Conservation (phyloP, 2,113 vertebrate genomes). For the Reinhardtius hippoglossoides region DNA sequence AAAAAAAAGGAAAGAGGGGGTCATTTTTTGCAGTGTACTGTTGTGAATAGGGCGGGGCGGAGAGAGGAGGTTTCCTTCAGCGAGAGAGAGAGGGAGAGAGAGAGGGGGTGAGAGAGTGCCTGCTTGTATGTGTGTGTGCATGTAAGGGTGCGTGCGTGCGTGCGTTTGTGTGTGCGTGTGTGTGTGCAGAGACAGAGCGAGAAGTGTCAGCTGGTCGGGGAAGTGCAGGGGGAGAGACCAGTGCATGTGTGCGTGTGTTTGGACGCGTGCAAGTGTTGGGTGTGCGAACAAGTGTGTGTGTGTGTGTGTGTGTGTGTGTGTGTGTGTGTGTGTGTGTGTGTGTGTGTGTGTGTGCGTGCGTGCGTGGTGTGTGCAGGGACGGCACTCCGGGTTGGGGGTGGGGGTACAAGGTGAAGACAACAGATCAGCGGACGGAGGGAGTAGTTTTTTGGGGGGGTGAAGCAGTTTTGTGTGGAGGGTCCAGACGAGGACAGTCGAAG, state of each 20-base stretch:
- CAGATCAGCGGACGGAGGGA: conserved; percentile 29
- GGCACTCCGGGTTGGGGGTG: conserved; percentile 14
- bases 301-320: conserved; percentile 27
- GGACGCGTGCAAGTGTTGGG: conserved; percentile 20
- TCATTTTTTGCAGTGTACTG: conserved; percentile 57
- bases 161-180: not conserved
- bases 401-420: conserved; percentile 57
- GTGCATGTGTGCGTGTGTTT: conserved; percentile 38
- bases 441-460: not conserved
- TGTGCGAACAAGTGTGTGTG: conserved; percentile 4
- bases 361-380: conserved; percentile 13
- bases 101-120: not conserved
- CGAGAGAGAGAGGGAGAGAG: not conserved
- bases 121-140: not conserved
- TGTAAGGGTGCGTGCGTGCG: not conserved
- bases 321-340: not conserved
- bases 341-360: not conserved
- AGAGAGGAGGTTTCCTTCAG: conserved; percentile 50
- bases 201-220: conserved; percentile 66
- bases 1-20: not conserved
- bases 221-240: conserved; percentile 36
- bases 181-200: conserved; percentile 14
- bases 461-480: conserved; percentile 38
- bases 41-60: conserved; percentile 54
- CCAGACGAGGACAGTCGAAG: conserved; percentile 53